Evolutionary conservation across 2,797 vertebrate species (phyloP), one percentile per base, ranked within the genome.

Genomic region (Gambusia yucatana): DNA sequence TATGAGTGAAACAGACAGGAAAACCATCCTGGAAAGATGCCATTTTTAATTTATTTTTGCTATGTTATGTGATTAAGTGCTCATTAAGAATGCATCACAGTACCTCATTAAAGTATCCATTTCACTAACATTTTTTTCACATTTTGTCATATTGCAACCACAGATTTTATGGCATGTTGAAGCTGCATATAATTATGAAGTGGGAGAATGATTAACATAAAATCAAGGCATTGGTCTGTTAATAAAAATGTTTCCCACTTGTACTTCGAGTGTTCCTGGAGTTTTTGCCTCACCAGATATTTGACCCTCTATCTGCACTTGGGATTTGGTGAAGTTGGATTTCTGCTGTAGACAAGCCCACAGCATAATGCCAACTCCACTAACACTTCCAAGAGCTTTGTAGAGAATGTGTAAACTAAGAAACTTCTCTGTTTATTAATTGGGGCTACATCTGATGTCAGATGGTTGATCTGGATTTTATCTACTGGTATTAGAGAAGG

Each of bases 1-100:
- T 77, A 11, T 71, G 36, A 43, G 36, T 70, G 57, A 82, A 84
- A 79, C 76, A n/a, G 41, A 74, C 30, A 70, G 48, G 76, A 81
- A 46, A 84, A 44, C 22, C 57, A 79, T 77, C 36, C 16, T 73
- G 28, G 28, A n/a, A 16, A 25, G 5, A 22, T 73, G 30, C 47
- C 20, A 52, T 25, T 6, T 4, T 36, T 13, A 14, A n/a, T 44
- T 46, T 50, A 22, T 48, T 22, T 22, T 3, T 16, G 2, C 67
- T 6, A 17, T 28, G 43, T 71, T 33, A 44, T n/a, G 25, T 28
- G 14, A 71, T 71, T 71, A 71, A 71, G n/a, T 28, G 25, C 11
- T 46, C 25, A 71, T 71, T 71, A 46, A 30, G 25, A 71, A 16
- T 1, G 6, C 44, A 8, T 25, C 8, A 43, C 11, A 28, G 25